Evolutionary conservation across 2,113 vertebrate species (phyloP).

Genomic region (Gavialis gangeticus): DNA sequence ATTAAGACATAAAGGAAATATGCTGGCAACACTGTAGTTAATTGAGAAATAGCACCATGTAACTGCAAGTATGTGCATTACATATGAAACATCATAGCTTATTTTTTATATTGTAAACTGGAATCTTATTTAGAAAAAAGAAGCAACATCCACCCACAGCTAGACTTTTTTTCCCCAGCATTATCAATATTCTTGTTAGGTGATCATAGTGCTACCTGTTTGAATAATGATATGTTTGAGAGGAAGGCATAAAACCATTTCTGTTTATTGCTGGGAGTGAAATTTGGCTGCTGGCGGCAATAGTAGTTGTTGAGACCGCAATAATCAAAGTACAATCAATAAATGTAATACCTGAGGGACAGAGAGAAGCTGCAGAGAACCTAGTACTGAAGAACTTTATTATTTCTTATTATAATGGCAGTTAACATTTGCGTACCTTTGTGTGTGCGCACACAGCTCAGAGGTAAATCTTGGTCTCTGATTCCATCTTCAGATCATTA

Average conservation of each 20-base stretch:
- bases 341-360: not conserved
- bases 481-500: conserved; percentile 5
- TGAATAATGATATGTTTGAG: not conserved
- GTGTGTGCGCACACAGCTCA: not conserved
- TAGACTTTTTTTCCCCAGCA: not conserved
- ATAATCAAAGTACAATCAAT: not conserved
- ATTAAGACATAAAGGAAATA: not conserved
- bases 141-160: not conserved
- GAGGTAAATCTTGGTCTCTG: not conserved
- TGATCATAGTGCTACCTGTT: not conserved
- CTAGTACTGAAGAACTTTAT: fast-evolving
- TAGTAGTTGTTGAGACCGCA: not conserved
- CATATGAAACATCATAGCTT: not conserved
- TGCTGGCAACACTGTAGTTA: not conserved
- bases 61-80: not conserved
- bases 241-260: not conserved
- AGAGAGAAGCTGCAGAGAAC: not conserved
- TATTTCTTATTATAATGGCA: not conserved
- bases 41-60: not conserved
- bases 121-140: not conserved
- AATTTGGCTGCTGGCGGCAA: not conserved
- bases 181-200: not conserved
- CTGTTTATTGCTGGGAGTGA: not conserved
- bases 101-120: not conserved
- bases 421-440: not conserved